Evolutionary conservation across 2,888 invertebrate species (phyloP), one percentile per base, ranked within the genome.

Genomic region (Molanna angustata): DNA sequence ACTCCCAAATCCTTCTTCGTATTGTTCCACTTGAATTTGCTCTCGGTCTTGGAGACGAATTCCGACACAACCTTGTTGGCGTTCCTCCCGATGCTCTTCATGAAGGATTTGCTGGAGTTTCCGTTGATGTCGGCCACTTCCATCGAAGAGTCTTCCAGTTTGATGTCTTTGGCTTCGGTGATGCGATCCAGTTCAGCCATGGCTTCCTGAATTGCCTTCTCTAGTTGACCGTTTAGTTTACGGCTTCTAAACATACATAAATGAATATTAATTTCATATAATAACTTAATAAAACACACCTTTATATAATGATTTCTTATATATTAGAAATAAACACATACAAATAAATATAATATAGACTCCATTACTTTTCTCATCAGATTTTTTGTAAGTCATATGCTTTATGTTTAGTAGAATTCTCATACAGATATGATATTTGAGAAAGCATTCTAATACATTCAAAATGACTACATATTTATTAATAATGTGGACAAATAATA

Each of bases 131-230:
- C 52, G 4, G 52, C 47, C 2, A 33, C 35, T 13, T 44, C 49
- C 35, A 39, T 27, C 1, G 37, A 32, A 3, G 33, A 21, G 9
- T 40, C 45, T 13, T 39, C 32, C 42, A 51, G 53, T 43, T 56
- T 46, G 18, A 54, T 48, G 66, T 70, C 19, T 33, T 63, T 66
- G 54, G 62, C 61, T 58, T 76, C 78, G 22, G 79, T 78, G 66
- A 81, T 80, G 68, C 85, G 83, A 72, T 93, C 93, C 66, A 94
- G 74, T 71, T 92, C 92, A 60, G 85, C 80, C 91, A 94, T 91
- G 51, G 93, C 93, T 74, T 94, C 92, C 77, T 94, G 92, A 67
- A 94, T 93, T 50, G 93, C 93, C 67, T 88, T 88, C 74, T 94
- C 93, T 66, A 94, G 79, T 69, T 90, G 88, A 62, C 86, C 84